Conservation (phyloP, 2,888 invertebrate genomes). For the Xestia xanthographa region DNA sequence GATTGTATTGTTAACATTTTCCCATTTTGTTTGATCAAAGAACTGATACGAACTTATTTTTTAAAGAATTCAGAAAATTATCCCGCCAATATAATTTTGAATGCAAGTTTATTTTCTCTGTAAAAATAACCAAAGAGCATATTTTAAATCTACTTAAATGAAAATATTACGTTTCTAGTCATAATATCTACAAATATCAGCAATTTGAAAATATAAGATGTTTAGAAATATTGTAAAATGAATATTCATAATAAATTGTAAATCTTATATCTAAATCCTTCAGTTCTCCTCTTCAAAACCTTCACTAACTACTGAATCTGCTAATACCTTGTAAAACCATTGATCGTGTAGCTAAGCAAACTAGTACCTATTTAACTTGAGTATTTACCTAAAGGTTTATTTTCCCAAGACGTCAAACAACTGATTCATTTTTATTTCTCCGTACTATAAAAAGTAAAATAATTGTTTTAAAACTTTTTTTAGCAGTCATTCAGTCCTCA, state of each 20-base stretch:
- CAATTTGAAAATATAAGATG: background rate
- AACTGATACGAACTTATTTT: background rate
- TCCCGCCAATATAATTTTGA: background rate
- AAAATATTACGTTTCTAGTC: background rate
- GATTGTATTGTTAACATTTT: background rate
- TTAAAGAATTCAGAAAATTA: background rate
- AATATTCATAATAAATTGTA: background rate
- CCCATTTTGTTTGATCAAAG: background rate
- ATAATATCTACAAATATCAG: background rate
- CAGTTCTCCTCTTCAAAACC: background rate
- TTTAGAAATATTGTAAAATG: background rate
- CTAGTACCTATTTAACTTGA: background rate
- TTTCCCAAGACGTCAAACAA: background rate
- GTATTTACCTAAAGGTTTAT: background rate
- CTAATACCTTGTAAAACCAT: no score
- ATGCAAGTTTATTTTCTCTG: no score
- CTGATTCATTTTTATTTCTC: constrained; percentile 5
- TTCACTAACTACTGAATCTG: background rate
- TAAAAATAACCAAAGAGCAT: background rate
- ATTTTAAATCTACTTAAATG: background rate
- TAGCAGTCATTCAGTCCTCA: constrained; percentile 19
- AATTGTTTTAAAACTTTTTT: constrained; percentile 41
- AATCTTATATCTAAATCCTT: background rate
- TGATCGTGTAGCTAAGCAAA: background rate
- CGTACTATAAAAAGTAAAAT: constrained; percentile 14